A percentile compares a stretch with the other conserved stretches of the same genome.
Conservation (phyloP, 2,113 vertebrate species). For the Lanius ludovicianus region DNA sequence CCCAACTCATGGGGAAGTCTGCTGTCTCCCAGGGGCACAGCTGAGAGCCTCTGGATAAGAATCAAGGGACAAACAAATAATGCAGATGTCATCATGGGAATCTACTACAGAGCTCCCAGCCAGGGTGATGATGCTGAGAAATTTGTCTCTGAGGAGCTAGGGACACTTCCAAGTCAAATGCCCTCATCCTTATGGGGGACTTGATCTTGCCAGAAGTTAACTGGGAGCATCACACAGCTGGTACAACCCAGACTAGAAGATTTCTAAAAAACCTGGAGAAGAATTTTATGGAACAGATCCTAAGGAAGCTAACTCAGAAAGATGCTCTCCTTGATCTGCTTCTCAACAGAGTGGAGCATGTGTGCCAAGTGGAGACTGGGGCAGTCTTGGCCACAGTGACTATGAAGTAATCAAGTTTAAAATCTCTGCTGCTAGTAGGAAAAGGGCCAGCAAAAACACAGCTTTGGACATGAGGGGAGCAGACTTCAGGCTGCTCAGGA, state of each 20-base stretch:
- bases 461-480: not conserved
- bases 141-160: not conserved
- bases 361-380: not conserved
- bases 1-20: not conserved
- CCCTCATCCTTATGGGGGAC: not conserved
- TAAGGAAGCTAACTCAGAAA: not conserved
- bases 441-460: not conserved
- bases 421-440: not conserved
- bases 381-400: not conserved
- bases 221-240: not conserved
- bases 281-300: not conserved
- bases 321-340: not conserved
- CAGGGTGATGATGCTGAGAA: not conserved
- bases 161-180: not conserved
- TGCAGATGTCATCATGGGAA: rapidly evolving
- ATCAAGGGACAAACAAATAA: not conserved
- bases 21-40: not conserved
- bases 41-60: not conserved
- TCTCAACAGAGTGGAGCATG: not conserved
- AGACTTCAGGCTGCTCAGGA: not conserved
- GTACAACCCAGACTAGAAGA: not conserved
- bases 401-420: not conserved
- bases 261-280: not conserved
- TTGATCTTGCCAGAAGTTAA: not conserved
- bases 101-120: not conserved